Evolutionary conservation across 2,797 vertebrate species (phyloP), one percentile per base, ranked within the genome.

Genomic region (Lacerta viridis): DNA sequence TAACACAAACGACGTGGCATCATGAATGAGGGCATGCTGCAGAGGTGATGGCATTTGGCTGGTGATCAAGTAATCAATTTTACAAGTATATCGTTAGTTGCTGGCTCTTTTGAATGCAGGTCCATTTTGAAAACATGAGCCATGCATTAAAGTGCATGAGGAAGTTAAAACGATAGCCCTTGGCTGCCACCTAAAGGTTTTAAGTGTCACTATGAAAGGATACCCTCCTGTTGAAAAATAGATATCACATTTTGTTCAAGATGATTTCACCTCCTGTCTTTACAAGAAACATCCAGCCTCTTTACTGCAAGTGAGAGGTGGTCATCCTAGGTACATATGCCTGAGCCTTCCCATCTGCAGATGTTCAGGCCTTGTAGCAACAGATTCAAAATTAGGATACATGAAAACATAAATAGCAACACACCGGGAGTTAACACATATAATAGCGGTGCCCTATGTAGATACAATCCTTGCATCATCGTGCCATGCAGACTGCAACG

Each of bases 131-230:
- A 43, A 92, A 79, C 50, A 93, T 88, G 91, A 95, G 93, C 88
- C 81, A 92, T 75, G 87, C 41, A 92, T 81, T 88, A 88, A 91
- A 91, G 84, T 92, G 90, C 85, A 90, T 87, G 80, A 76, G 90
- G 39, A 89, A 87, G 94, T 95, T 95, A 88, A 93, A 96, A 96
- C 55, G 89, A 90, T 86, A 97, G 97, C 96, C 94, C 96, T 97
- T 96, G 97, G 91, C 96, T 96, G 97, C 97, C 97, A 97, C 95
- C 97, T 97, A 97, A 97, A 97, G 97, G 97, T 95, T 94, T 94
- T 46, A 79, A 90, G 5, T 78, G 87, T 85, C 89, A 39, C 91
- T 93, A 93, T 91, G 92, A 43, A 77, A 72, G 85, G 87, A 93
- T 80, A 76, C 11, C 27, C 61, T 46, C 50, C 78, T 33, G 59